Percentiles rank a stretch among this genome's conserved stretches.
Conservation (phyloP, 2,888 invertebrate genomes). For the Diabrotica balteata region DNA sequence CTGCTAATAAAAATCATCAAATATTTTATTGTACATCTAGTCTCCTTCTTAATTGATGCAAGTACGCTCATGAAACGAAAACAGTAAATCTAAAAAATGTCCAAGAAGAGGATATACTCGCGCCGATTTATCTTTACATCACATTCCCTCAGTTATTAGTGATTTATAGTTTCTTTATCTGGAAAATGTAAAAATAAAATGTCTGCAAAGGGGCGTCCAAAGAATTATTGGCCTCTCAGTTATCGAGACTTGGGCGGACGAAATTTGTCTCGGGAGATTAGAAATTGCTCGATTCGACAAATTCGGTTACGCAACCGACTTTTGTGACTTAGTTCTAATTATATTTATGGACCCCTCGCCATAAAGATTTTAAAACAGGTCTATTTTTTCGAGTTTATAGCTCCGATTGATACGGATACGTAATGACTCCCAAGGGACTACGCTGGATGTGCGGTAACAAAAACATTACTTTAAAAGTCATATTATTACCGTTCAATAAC, state of each 20-base stretch:
- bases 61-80: conserved; percentile 25
- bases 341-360: conserved; percentile 25
- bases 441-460: too few species aligned
- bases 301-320: conserved; percentile 47
- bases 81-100: conserved; percentile 38
- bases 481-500: too few species aligned
- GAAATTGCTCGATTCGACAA: conserved; percentile 49
- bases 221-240: conserved; percentile 38
- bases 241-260: conserved; percentile 38
- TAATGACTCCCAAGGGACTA: too few species aligned
- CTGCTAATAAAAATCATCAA: too few species aligned
- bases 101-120: conserved; percentile 41
- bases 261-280: conserved; percentile 43
- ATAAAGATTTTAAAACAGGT: conserved; percentile 19
- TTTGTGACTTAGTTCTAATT: conserved; percentile 37
- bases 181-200: conserved; percentile 46
- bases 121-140: conserved; percentile 49
- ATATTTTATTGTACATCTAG: too few species aligned
- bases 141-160: conserved; percentile 46
- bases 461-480: too few species aligned
- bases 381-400: not conserved
- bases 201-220: conserved; percentile 36
- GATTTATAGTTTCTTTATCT: conserved; percentile 49
- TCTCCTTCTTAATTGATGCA: too few species aligned
- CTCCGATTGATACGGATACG: too few species aligned